A percentile compares a stretch with the other conserved stretches of the same genome.
Conservation (phyloP, 2,797 vertebrate species). For the Cottoperca gobio region DNA sequence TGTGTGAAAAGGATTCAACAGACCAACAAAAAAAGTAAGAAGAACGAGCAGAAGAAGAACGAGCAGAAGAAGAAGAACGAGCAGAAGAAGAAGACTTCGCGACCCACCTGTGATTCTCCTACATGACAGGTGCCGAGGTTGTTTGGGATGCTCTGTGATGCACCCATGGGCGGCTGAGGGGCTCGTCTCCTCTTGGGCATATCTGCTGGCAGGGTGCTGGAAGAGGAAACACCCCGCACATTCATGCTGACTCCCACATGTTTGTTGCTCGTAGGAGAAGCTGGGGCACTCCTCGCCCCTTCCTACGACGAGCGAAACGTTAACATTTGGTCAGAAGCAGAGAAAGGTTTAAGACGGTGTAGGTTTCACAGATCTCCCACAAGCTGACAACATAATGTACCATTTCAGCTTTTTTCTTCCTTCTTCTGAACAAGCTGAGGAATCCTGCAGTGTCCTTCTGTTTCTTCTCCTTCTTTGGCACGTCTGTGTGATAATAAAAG, state of each 20-base stretch:
- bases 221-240: constrained; percentile 68
- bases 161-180: constrained; percentile 87
- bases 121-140: constrained; percentile 70
- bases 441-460: constrained; percentile 89
- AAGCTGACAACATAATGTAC: constrained; percentile 69
- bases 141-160: constrained; percentile 82
- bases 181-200: constrained; percentile 92
- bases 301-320: constrained; percentile 65
- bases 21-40: not conserved
- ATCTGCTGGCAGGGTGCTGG: constrained; percentile 78
- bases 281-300: constrained; percentile 81
- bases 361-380: not conserved
- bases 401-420: constrained; percentile 89
- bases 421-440: constrained; percentile 91
- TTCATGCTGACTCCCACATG: constrained; percentile 67
- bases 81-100: not conserved
- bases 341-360: not conserved
- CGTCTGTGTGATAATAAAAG: constrained; percentile 22
- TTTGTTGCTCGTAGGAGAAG: constrained; percentile 83
- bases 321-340: not conserved
- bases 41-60: not conserved
- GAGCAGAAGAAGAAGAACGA: not conserved
- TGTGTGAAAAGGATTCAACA: too few relatives aligned
- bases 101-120: constrained; percentile 83
- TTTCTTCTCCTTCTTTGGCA: constrained; percentile 73